Conservation (phyloP, 2,888 invertebrate species). For the Leptinotarsa haldemani region DNA sequence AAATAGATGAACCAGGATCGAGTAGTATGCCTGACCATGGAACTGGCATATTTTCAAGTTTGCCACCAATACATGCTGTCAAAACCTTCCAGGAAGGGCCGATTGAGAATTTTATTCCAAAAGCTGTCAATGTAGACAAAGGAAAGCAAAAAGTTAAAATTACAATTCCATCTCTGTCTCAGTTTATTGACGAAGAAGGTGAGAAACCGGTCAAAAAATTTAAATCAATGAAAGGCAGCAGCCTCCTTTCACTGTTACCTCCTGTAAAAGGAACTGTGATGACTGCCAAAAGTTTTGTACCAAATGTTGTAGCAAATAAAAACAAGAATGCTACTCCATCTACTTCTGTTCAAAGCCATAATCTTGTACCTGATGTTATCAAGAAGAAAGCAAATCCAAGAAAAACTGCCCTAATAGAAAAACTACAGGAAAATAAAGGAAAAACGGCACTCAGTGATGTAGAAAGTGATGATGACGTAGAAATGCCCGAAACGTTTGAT, state of each 20-base stretch:
- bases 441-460: conserved; percentile 48
- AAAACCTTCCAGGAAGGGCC: conserved; percentile 49
- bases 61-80: conserved; percentile 50
- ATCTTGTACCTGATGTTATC: conserved; percentile 39
- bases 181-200: conserved; percentile 51
- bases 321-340: conserved; percentile 35
- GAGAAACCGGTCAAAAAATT: conserved; percentile 50
- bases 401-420: conserved; percentile 38
- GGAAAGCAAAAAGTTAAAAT: conserved; percentile 57
- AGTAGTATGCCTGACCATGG: not conserved
- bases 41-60: conserved; percentile 48
- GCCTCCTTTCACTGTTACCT: conserved; percentile 56
- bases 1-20: conserved; percentile 1
- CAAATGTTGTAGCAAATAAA: conserved; percentile 49
- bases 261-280: conserved; percentile 54
- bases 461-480: conserved; percentile 57
- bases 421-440: conserved; percentile 30
- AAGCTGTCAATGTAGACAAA: conserved; percentile 47
- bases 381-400: conserved; percentile 45
- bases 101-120: conserved; percentile 59
- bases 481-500: conserved; percentile 64
- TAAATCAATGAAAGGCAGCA: conserved; percentile 52
- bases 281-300: conserved; percentile 55
- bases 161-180: conserved; percentile 56
- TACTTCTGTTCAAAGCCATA: conserved; percentile 12